Evolutionary conservation across 37 sponge, comb jelly and placozoan species (phyloP), one percentile per base, ranked within the genome.

Genomic region (Agelas oroides): DNA sequence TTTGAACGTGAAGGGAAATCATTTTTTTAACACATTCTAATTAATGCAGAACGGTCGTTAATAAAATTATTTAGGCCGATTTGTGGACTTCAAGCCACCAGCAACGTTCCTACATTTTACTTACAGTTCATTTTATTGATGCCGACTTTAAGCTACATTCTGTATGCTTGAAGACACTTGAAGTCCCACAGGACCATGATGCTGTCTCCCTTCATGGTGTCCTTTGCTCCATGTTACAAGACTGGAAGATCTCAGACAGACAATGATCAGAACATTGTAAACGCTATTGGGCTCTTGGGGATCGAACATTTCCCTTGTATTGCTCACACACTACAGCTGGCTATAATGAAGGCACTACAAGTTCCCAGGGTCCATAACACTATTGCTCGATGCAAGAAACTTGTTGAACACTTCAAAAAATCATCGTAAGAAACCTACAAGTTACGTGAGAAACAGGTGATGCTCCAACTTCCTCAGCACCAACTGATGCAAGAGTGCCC

Each of bases 391-490:
- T 76, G 37, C 61, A 79, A 79, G 12, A 79, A 40, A 63, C 38
- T 61, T 37, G 38, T 79, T 2, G 62, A 35, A 53, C 75, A 73
- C 27, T 73, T 73, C 17, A 64, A 79, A 35, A 79, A 64, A 31
- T 41, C 80, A 31, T 63, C 66, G 16, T 63, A 79, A 67, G 66
- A 79, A 18, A 79, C 41, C 39, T 79, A 79, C 66, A 65, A 65
- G n/a, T 46, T 79, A 1, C 65, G 67, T 36, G 41, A 79, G 53
- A 79, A 79, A 24, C 65, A 64, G 32, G 53, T 63, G 80, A 31
- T 79, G 37, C 67, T 79, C 2, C 13, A 79, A 38, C 46, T 79
- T 19, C 80, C 80, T 34, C 28, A 79, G 28, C 80, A 79, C 41
- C 0, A 23, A 3, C 36, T 79, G 14, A 34, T 62, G 1, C 80